Conservation (phyloP, 2,113 vertebrate genomes). For the Melanerpes formicivorus region DNA sequence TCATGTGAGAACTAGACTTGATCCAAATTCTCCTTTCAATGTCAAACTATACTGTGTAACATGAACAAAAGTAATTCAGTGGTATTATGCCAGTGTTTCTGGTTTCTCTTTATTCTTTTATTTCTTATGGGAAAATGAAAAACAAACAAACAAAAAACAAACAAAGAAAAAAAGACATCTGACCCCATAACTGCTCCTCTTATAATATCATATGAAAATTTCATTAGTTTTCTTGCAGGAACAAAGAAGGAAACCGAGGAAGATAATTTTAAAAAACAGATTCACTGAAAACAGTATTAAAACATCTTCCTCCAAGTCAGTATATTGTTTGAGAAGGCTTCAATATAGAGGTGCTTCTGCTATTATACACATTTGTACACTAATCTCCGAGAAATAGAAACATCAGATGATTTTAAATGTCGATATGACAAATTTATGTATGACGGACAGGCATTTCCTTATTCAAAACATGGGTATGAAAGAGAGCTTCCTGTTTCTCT, state of each 20-base stretch:
- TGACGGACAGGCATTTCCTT: conserved; percentile 64
- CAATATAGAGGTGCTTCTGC: neutral
- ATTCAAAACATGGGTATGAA: conserved; percentile 48
- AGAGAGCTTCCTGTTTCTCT: conserved; percentile 25
- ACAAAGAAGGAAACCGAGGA: neutral
- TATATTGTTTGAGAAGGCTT: neutral
- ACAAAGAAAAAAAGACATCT: neutral
- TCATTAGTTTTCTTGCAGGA: neutral
- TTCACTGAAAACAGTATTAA: neutral
- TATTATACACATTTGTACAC: neutral
- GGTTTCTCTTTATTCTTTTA: neutral
- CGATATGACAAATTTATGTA: conserved; percentile 21
- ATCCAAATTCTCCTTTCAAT: neutral
- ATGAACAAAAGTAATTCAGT: neutral
- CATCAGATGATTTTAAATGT: neutral
- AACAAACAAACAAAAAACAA: too few species aligned
- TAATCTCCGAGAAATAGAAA: neutral
- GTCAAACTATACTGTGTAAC: neutral
- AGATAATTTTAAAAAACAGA: neutral
- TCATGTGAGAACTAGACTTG: neutral
- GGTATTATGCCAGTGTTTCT: neutral
- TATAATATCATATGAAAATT: neutral
- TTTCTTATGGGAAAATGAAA: neutral
- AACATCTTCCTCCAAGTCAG: neutral
- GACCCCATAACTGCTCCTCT: neutral